phyloP scores from a whole-genome alignment of 2,797 vertebrate species.

The Falco naumanni region DNA sequence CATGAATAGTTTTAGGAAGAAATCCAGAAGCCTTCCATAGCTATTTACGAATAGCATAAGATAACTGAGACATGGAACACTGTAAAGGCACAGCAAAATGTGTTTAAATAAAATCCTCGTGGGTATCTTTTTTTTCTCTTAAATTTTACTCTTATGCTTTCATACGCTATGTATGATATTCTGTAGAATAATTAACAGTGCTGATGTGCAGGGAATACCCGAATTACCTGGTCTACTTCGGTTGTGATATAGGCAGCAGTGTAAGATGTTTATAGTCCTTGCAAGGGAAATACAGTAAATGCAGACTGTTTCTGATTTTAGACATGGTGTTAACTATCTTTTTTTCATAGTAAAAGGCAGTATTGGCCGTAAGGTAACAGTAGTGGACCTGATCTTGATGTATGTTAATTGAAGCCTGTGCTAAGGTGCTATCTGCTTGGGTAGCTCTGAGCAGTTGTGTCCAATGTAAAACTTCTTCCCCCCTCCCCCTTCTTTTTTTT shows the following conservation, averaged over 20 bases:
- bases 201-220: not conserved
- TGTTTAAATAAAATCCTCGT: not conserved
- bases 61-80: not conserved
- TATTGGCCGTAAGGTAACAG: not conserved
- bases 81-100: not conserved
- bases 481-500: not conserved
- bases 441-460: slow-evolving; percentile 41
- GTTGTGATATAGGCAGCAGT: not conserved
- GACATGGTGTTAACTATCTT: rapidly evolving
- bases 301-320: not conserved
- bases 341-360: not conserved
- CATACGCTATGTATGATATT: not conserved
- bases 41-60: not conserved
- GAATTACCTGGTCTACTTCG: not conserved
- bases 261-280: not conserved
- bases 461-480: not conserved
- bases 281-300: not conserved
- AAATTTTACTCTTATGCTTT: not conserved
- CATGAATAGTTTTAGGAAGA: not conserved
- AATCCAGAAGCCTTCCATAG: not conserved
- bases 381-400: not conserved
- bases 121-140: not conserved
- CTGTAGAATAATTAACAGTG: not conserved
- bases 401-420: not conserved
- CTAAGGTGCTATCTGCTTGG: slow-evolving; percentile 24